Conservation (phyloP, 1,140 invertebrate species). For the Aphidius gifuensis region DNA sequence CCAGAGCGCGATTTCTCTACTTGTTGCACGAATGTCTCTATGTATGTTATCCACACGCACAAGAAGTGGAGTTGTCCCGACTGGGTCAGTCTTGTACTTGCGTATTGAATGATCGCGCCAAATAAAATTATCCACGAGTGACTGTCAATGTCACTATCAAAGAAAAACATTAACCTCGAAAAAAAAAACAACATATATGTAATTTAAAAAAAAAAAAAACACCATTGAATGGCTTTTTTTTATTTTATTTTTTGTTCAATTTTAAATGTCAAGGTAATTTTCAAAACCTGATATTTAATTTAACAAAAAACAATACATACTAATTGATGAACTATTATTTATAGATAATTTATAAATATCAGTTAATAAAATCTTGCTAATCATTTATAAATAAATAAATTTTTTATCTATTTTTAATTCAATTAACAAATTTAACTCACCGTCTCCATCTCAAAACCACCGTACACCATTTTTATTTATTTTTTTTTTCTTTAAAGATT, state of each 20-base stretch:
- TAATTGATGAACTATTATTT: too few relatives aligned
- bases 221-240: too few relatives aligned
- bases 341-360: too few relatives aligned
- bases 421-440: slow-evolving; percentile 34
- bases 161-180: background rate
- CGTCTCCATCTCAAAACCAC: slow-evolving; percentile 48
- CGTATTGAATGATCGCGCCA: slow-evolving; percentile 19
- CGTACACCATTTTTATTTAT: slow-evolving; percentile 41
- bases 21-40: background rate
- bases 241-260: too few relatives aligned
- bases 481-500: background rate
- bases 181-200: background rate
- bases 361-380: too few relatives aligned
- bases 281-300: too few relatives aligned
- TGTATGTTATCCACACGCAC: slow-evolving; percentile 2
- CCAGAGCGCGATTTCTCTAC: slow-evolving; percentile 25
- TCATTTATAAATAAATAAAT: too few relatives aligned
- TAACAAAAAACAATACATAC: too few relatives aligned
- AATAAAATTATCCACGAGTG: slow-evolving; percentile 18
- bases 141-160: slow-evolving; percentile 21
- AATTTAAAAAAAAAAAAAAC: background rate
- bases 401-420: too few relatives aligned
- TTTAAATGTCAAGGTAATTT: too few relatives aligned
- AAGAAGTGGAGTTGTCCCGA: slow-evolving; percentile 28
- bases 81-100: slow-evolving; percentile 35